phyloP scores from a whole-genome alignment of 2,113 vertebrate species.

The Rattus norvegicus region GRCr8 NC_086039.1:155171501-155172000 shows the following conservation, averaged over 20 bases:
- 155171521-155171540: neutral
- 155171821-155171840: neutral
- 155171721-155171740: neutral
- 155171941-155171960: neutral
- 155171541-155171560: neutral
- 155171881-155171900: neutral
- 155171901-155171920: neutral
- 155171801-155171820: neutral
- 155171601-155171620: neutral
- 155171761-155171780: neutral
- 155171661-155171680: neutral
- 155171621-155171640: neutral
- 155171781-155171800: neutral
- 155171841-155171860: neutral
- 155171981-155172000: neutral
- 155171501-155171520: neutral
- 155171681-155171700: neutral
- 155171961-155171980: neutral
- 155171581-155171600: neutral
- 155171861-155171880: neutral
- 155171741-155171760: neutral
- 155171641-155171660: neutral
- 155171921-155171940: neutral
- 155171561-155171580: neutral
- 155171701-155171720: neutral